These are phyloP conservation scores for Crotophaga sulcirostris DNA, from an alignment of 2,113 vertebrate species.

Conservation along the genomic window DNA sequence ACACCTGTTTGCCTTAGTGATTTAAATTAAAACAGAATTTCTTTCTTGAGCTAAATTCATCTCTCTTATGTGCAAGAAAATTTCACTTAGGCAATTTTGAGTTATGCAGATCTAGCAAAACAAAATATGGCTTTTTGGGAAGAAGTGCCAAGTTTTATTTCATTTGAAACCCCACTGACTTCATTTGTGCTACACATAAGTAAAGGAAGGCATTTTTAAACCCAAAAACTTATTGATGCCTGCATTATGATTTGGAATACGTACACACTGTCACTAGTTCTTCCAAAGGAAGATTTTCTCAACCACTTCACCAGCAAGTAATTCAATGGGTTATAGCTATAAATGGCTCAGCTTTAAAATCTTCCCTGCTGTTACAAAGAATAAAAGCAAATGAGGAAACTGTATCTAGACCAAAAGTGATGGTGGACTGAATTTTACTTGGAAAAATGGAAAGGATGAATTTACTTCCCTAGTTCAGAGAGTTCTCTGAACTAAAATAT, in stretches of 20 bases:
- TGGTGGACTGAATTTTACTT: neutral
- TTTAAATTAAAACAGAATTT: constrained; percentile 51
- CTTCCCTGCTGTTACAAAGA: neutral
- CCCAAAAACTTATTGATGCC: constrained; percentile 19
- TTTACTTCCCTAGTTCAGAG: neutral
- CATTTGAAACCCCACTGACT: constrained; percentile 51
- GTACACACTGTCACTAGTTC: neutral
- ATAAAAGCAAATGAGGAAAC: neutral
- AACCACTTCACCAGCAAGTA: constrained; percentile 14
- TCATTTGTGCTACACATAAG: constrained; percentile 45
- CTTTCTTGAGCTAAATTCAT: constrained; percentile 47
- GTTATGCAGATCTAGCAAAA: constrained; percentile 57
- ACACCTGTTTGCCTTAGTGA: constrained; percentile 44
- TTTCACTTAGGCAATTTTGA: constrained; percentile 45
- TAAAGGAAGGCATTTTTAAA: constrained; percentile 40
- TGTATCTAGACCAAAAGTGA: neutral
- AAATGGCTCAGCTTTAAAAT: constrained; percentile 25
- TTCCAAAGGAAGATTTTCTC: constrained; percentile 19
- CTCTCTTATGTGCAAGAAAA: constrained; percentile 37
- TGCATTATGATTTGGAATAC: neutral
- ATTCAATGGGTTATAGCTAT: constrained; percentile 17
- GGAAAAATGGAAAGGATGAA: neutral
- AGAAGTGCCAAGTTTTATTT: constrained; percentile 47
- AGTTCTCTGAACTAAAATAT: neutral
- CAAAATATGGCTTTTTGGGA: constrained; percentile 59